Percentiles rank a stretch among this genome's conserved stretches.
phyloP scores from a whole-genome alignment of 2,797 vertebrate species.

The Echiichthys vipera region DNA sequence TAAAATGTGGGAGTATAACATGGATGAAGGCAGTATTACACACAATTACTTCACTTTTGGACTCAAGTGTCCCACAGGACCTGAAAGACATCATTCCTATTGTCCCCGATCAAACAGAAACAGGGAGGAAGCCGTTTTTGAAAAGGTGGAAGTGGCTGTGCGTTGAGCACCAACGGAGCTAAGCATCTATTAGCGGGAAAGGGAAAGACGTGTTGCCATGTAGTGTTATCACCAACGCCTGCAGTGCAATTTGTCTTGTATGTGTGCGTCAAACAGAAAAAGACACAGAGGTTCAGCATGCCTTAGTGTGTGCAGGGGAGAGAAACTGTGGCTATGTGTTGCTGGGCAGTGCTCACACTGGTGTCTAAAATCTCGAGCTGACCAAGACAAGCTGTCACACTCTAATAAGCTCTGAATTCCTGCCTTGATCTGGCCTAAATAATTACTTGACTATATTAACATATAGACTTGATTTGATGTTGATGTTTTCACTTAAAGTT shows the following conservation, averaged over 20 bases:
- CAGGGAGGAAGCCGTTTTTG: conserved; percentile 70
- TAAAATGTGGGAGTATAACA: conserved; percentile 3
- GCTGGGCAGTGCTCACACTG: conserved; percentile 67
- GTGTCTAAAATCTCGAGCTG: conserved; percentile 66
- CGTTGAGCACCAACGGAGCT: conserved; percentile 40
- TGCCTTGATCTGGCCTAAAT: conserved; percentile 63
- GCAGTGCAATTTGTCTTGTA: conserved; percentile 10
- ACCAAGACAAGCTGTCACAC: conserved; percentile 75
- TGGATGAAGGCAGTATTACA: not conserved
- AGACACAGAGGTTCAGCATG: conserved; percentile 14
- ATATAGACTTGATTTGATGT: conserved; percentile 18
- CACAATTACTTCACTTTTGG: conserved; percentile 40
- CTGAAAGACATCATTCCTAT: conserved; percentile 57
- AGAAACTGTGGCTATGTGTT: conserved; percentile 55
- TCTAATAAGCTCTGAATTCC: conserved; percentile 77
- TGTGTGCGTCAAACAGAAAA: conserved; percentile 20
- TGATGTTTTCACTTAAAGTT: conserved; percentile 6
- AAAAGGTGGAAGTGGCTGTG: conserved; percentile 73
- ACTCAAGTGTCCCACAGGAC: conserved; percentile 43
- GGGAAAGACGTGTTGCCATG: conserved; percentile 44
- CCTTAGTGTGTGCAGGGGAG: conserved; percentile 16
- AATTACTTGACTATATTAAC: conserved; percentile 54
- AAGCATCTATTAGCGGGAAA: conserved; percentile 46
- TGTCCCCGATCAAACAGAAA: conserved; percentile 61
- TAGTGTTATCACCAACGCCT: conserved; percentile 13